Evolutionary conservation across 2,113 vertebrate species (phyloP).

Genomic region (Pterophyllum scalare): DNA sequence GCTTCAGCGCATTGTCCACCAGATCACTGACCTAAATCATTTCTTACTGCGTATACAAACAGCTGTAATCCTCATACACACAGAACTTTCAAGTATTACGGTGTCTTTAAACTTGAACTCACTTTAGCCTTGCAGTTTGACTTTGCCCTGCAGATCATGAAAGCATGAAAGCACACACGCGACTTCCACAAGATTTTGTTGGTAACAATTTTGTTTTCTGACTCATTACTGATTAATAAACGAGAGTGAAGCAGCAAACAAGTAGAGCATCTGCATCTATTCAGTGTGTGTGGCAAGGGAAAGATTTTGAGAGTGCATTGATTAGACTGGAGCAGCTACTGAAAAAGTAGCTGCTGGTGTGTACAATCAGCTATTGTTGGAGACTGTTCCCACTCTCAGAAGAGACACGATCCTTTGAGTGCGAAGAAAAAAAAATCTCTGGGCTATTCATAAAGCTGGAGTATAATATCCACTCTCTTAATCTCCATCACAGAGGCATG

Average conservation of each 20-base stretch:
- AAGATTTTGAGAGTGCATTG: constrained; percentile 23
- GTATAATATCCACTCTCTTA: constrained; percentile 65
- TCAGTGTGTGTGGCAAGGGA: constrained; percentile 24
- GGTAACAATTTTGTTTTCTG: constrained; percentile 24
- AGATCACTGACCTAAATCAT: background rate
- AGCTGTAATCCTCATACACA: background rate
- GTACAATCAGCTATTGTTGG: constrained; percentile 82
- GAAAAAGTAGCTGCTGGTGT: constrained; percentile 60
- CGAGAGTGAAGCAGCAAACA: constrained; percentile 18
- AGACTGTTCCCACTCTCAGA: constrained; percentile 61
- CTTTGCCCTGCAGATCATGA: constrained; percentile 30
- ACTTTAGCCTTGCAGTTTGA: constrained; percentile 9
- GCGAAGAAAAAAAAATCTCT: constrained; percentile 67
- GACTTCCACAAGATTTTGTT: constrained; percentile 28
- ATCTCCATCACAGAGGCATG: constrained; percentile 48
- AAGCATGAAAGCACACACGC: constrained; percentile 6
- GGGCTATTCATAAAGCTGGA: constrained; percentile 75
- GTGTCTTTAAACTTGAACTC: constrained; percentile 18
- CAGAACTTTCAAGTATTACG: background rate
- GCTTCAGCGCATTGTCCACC: background rate
- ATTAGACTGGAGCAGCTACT: constrained; percentile 48
- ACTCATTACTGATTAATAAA: background rate
- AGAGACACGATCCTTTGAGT: constrained; percentile 69
- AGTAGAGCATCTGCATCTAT: background rate
- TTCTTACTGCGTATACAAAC: background rate